Percentiles rank a stretch among this genome's conserved stretches.
These are phyloP conservation scores for Leptura quadrifasciata DNA, from an alignment of 2,888 invertebrate genomes.

Conservation along the genomic window DNA sequence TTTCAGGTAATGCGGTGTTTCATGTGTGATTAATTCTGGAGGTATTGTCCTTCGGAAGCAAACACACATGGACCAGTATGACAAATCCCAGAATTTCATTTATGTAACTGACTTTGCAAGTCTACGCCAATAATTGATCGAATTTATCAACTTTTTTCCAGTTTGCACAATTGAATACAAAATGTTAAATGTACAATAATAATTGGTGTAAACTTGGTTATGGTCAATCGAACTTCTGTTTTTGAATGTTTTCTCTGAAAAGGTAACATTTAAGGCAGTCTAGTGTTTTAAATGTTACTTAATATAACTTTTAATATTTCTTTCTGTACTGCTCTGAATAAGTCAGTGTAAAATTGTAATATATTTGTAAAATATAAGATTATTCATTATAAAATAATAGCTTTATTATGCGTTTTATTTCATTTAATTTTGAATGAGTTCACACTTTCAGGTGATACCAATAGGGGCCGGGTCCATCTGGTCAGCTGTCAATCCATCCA, in stretches of 20 bases:
- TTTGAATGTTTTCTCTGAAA: constrained; percentile 33
- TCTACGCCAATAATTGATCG: too few species aligned
- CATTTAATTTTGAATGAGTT: not conserved
- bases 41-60: not conserved
- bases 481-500: too few species aligned
- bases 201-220: not conserved
- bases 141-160: too few species aligned
- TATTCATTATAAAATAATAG: constrained; percentile 68
- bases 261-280: constrained; percentile 41
- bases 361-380: constrained; percentile 73
- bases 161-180: not conserved
- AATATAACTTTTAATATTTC: constrained; percentile 53
- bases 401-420: constrained; percentile 48
- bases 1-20: not conserved
- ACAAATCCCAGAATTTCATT: not conserved
- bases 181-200: not conserved
- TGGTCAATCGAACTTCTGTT: constrained; percentile 1
- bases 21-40: not conserved
- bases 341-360: constrained; percentile 74
- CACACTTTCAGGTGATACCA: too few species aligned
- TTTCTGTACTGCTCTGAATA: constrained; percentile 68
- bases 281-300: constrained; percentile 50
- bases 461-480: too few species aligned
- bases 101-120: too few species aligned
- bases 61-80: not conserved